A percentile compares a stretch with the other conserved stretches of the same genome.
These are phyloP conservation scores for Perca schrenkii DNA, from an alignment of 2,113 vertebrate genomes.

Conservation along the genomic window DNA sequence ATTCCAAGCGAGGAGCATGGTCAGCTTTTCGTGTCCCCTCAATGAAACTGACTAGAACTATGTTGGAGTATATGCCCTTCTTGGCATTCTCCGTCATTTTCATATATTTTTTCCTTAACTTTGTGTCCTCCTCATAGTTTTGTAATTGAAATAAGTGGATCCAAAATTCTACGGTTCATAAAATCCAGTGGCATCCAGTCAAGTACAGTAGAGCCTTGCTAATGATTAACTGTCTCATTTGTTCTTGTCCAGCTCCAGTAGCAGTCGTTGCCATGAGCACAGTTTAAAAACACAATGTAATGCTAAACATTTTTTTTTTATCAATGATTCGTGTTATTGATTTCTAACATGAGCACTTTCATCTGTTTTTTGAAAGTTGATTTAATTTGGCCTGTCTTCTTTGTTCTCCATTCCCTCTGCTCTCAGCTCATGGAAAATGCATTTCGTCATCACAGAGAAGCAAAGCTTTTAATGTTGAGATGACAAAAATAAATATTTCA, in stretches of 20 bases:
- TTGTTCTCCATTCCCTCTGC: slow-evolving; percentile 2
- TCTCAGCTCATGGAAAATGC: slow-evolving; percentile 44
- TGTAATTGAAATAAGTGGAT: slow-evolving; percentile 48
- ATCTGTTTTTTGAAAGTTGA: slow-evolving; percentile 33
- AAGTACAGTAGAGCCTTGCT: slow-evolving; percentile 28
- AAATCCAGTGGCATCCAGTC: slow-evolving; percentile 34
- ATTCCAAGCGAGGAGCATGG: slow-evolving; percentile 47
- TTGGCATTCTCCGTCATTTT: slow-evolving; percentile 7
- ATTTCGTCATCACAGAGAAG: slow-evolving; percentile 20
- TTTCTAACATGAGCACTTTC: slow-evolving; percentile 16
- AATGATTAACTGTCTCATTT: slow-evolving; percentile 46
- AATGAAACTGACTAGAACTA: slow-evolving; percentile 19
- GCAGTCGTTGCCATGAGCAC: slow-evolving; percentile 27
- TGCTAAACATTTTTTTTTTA: neutral
- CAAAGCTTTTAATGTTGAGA: slow-evolving; percentile 20
- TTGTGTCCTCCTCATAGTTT: slow-evolving; percentile 39
- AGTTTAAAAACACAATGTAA: slow-evolving; percentile 3
- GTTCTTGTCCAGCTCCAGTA: slow-evolving; percentile 32
- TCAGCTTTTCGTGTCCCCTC: slow-evolving; percentile 38
- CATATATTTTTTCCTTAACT: neutral
- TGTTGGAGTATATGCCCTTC: slow-evolving; percentile 16
- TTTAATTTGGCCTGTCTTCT: slow-evolving; percentile 25
- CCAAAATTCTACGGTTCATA: slow-evolving; percentile 33
- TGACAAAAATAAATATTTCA: slow-evolving; percentile 53
- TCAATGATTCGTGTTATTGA: neutral